Percentiles rank a stretch among this genome's conserved stretches.
These are phyloP conservation scores for Hypsibius dujardini DNA, from an alignment of 1,140 invertebrate genomes.

Conservation along the genomic window DNA sequence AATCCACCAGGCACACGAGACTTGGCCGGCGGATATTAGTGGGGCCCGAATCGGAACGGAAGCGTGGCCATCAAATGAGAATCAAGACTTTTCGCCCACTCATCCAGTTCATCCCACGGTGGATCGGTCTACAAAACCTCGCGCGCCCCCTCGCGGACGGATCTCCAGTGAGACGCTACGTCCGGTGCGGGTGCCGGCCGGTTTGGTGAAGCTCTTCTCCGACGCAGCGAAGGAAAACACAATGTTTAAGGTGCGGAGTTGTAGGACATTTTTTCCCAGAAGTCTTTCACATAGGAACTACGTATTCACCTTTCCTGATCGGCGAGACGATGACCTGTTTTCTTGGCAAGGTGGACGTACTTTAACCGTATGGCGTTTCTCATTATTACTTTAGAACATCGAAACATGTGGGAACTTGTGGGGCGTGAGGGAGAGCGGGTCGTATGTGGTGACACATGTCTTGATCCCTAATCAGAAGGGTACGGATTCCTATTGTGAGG, in stretches of 20 bases:
- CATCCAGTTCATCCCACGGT: background rate
- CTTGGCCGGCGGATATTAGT: background rate
- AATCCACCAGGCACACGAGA: background rate
- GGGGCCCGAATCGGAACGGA: too few relatives aligned
- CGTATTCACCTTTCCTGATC: too few relatives aligned
- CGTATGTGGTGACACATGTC: background rate
- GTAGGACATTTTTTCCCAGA: too few relatives aligned
- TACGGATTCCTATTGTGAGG: slow-evolving; percentile 14
- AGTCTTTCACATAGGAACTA: too few relatives aligned
- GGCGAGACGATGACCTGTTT: too few relatives aligned
- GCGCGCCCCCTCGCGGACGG: background rate
- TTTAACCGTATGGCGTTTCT: too few relatives aligned
- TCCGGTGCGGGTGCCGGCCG: background rate
- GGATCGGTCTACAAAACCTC: background rate
- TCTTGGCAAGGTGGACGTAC: too few relatives aligned
- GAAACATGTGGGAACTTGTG: slow-evolving; percentile 15
- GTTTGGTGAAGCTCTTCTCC: background rate
- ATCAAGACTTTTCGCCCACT: background rate
- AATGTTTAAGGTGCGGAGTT: background rate
- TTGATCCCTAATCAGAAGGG: slow-evolving; percentile 11
- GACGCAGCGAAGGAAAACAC: slow-evolving; percentile 7
- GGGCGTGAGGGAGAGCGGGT: background rate
- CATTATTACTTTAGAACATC: background rate
- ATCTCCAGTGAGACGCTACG: background rate
- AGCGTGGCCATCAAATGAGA: background rate